Percentiles rank a stretch among this genome's conserved stretches.
Evolutionary conservation across 1,140 invertebrate species (phyloP).

Genomic region (Acyrthosiphon pisum): DNA sequence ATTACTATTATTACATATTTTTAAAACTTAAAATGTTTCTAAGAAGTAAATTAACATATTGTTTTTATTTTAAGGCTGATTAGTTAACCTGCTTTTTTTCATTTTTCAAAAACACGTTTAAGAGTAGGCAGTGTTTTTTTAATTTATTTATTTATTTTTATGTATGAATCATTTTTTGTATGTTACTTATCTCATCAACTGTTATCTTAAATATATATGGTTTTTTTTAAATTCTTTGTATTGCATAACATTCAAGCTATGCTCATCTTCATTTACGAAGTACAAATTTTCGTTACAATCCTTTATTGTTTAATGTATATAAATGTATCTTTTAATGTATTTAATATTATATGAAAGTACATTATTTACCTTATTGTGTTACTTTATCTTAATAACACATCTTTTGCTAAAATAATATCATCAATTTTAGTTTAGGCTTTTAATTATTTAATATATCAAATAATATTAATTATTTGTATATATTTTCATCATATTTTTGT

Average conservation of each 20-base stretch:
- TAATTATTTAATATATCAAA: background rate
- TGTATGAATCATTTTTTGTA: slow-evolving; percentile 46
- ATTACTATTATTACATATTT: slow-evolving; percentile 44
- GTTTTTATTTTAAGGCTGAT: slow-evolving; percentile 50
- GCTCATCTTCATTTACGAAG: background rate
- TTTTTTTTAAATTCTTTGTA: slow-evolving; percentile 15
- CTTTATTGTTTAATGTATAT: slow-evolving; percentile 31
- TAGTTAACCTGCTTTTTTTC: slow-evolving; percentile 52
- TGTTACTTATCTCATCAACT: slow-evolving; percentile 32
- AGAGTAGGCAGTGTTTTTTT: slow-evolving; percentile 18
- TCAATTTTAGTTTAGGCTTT: background rate
- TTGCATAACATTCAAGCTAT: background rate
- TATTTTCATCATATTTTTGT: background rate
- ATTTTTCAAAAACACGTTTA: slow-evolving; percentile 14
- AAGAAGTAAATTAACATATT: background rate
- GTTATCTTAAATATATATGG: slow-evolving; percentile 28
- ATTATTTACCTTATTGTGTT: slow-evolving; percentile 33
- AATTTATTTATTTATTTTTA: slow-evolving; percentile 38
- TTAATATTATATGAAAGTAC: background rate
- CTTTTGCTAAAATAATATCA: background rate
- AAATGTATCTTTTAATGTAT: background rate
- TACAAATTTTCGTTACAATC: slow-evolving; percentile 35
- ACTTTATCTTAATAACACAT: slow-evolving; percentile 33
- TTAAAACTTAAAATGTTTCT: slow-evolving; percentile 20
- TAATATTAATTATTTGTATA: background rate